These are phyloP conservation scores for Zaprionus camerounensis DNA, from an alignment of 1,140 invertebrate genomes.

Conservation along the genomic window DNA sequence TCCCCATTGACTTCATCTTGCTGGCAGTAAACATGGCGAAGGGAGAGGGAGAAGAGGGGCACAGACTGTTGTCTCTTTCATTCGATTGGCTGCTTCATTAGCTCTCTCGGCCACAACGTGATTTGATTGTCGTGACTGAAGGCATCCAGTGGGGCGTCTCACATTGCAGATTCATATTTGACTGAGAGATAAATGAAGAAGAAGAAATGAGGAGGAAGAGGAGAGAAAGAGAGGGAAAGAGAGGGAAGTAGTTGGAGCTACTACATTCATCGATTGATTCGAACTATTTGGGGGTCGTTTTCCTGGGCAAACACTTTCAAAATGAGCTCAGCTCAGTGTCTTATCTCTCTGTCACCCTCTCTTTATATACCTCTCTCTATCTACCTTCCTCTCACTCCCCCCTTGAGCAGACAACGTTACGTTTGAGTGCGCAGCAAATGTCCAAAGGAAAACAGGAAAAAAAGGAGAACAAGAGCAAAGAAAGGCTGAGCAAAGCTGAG, in stretches of 20 bases:
- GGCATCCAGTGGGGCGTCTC: neutral
- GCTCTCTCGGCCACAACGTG: neutral
- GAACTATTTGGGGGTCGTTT: neutral
- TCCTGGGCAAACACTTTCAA: neutral
- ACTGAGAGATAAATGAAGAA: neutral
- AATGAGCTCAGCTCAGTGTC: conserved; percentile 7
- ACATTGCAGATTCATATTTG: too few species aligned
- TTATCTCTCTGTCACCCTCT: neutral
- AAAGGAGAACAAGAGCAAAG: neutral
- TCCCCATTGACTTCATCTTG: conserved; percentile 5
- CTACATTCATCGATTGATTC: neutral
- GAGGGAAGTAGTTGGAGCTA: too few species aligned
- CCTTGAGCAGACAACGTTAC: conserved; percentile 37
- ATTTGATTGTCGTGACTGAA: neutral
- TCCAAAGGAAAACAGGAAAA: conserved; percentile 43
- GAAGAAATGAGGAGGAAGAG: too few species aligned
- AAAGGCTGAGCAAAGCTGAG: neutral
- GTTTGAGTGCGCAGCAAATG: conserved; percentile 52
- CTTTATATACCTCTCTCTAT: neutral
- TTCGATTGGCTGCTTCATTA: conserved; percentile 38
- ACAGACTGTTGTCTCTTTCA: conserved; percentile 30
- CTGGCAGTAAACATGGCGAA: neutral
- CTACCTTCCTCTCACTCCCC: neutral
- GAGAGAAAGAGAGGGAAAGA: neutral
- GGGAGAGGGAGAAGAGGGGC: neutral